Evolutionary conservation across 1,140 invertebrate species (phyloP).

Genomic region (Drosophila chauvacae): DNA sequence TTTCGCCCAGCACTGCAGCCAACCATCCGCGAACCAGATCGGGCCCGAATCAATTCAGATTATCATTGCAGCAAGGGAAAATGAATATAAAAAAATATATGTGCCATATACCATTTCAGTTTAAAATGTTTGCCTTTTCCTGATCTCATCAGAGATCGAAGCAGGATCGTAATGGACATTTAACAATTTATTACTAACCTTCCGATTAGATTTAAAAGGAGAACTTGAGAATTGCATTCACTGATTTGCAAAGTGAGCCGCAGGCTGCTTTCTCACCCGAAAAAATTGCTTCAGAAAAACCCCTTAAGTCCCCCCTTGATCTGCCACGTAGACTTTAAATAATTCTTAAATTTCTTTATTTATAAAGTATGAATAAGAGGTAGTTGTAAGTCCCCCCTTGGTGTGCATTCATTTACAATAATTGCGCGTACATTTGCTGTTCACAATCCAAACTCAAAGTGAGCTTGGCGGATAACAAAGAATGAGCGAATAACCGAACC

Average conservation of each 20-base stretch:
- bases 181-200: too few relatives aligned
- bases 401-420: slow-evolving; percentile 60
- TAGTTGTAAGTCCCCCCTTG: not conserved
- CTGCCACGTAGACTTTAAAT: not conserved
- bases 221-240: not conserved
- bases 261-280: not conserved
- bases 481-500: slow-evolving; percentile 38
- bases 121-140: not conserved
- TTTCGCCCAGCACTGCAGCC: slow-evolving; percentile 21
- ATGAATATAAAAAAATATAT: not conserved
- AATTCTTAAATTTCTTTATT: not conserved
- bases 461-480: slow-evolving; percentile 25
- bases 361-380: too few relatives aligned
- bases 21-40: slow-evolving; percentile 14
- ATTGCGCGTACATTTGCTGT: slow-evolving; percentile 69
- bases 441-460: slow-evolving; percentile 40
- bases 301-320: not conserved
- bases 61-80: not conserved
- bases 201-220: not conserved
- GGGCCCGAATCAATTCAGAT: slow-evolving; percentile 5
- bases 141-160: not conserved
- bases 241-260: too few relatives aligned
- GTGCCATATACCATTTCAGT: not conserved
- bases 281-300: not conserved
- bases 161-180: not conserved